Evolutionary conservation across 2,797 vertebrate genomes (phyloP).

Genomic region (Callimico goeldii): DNA sequence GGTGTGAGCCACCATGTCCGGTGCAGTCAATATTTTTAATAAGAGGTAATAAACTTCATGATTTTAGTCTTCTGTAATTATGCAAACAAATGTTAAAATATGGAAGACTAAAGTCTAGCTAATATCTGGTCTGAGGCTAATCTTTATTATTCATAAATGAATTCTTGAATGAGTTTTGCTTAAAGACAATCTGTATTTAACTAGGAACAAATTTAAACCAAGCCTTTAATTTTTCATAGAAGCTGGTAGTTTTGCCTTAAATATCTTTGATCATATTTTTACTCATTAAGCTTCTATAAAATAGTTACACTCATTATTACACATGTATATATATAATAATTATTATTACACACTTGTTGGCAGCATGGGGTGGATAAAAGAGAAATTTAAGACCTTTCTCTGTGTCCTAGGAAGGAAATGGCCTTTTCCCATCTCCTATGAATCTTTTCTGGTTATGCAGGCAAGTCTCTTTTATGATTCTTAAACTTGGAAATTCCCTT

Average conservation of each 20-base stretch:
- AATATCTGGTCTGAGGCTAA: constrained; percentile 8
- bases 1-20: background rate
- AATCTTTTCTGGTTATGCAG: background rate
- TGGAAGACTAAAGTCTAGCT: constrained; percentile 1
- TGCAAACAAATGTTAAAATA: constrained; percentile 41
- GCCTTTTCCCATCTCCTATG: background rate
- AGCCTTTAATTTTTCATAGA: constrained; percentile 47
- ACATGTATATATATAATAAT: background rate
- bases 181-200: constrained; percentile 53
- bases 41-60: background rate
- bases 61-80: constrained; percentile 23
- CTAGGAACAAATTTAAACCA: constrained; percentile 26
- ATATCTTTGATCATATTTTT: constrained; percentile 28
- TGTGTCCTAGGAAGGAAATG: constrained; percentile 3
- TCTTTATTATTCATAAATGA: constrained; percentile 37
- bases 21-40: background rate
- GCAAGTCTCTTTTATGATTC: background rate
- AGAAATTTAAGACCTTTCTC: background rate
- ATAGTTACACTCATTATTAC: constrained; percentile 20
- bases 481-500: constrained; percentile 17
- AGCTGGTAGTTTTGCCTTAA: constrained; percentile 52
- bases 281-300: constrained; percentile 45
- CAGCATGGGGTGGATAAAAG: background rate
- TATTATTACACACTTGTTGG: background rate
- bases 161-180: constrained; percentile 55